These are phyloP conservation scores for Synchiropus splendidus DNA, from an alignment of 2,113 vertebrate genomes.

Conservation along the genomic window DNA sequence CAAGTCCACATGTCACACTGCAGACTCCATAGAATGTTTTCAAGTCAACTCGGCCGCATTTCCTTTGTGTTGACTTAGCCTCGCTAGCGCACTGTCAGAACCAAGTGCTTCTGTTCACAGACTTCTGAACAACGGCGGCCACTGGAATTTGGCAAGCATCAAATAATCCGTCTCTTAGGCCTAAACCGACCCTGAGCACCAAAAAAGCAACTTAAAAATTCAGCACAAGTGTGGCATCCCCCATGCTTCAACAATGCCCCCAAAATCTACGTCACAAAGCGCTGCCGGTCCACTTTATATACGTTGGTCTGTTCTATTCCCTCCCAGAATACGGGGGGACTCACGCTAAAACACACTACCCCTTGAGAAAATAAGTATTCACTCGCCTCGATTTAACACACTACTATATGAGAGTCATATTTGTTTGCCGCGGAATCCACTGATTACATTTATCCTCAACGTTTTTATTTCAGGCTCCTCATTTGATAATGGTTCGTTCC, in stretches of 20 bases:
- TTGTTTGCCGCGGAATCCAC: too few species aligned
- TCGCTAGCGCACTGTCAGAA: not conserved
- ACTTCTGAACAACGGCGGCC: slow-evolving; percentile 27
- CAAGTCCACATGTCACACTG: too few species aligned
- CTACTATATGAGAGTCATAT: too few species aligned
- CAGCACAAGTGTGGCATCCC: slow-evolving; percentile 1
- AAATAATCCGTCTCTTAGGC: slow-evolving; percentile 3
- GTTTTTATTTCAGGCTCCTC: too few species aligned
- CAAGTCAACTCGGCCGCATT: slow-evolving; percentile 15
- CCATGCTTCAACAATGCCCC: slow-evolving; percentile 20
- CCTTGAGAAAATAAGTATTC: too few species aligned
- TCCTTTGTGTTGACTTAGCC: slow-evolving; percentile 39
- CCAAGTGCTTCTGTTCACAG: not conserved
- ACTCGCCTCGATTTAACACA: too few species aligned
- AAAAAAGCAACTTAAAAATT: slow-evolving; percentile 16
- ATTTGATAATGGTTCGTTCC: slow-evolving; percentile 29
- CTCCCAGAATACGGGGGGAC: not conserved
- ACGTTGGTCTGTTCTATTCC: slow-evolving; percentile 28
- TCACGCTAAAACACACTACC: too few species aligned
- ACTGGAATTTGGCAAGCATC: slow-evolving; percentile 7
- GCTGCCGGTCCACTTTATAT: slow-evolving; percentile 18
- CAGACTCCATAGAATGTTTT: not conserved
- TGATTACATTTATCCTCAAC: too few species aligned
- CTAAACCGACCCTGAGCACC: not conserved
- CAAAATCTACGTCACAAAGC: slow-evolving; percentile 15